A percentile compares a stretch with the other conserved stretches of the same genome.
Evolutionary conservation across 2,113 vertebrate species (phyloP).

Genomic region (Scytalopus superciliaris): DNA sequence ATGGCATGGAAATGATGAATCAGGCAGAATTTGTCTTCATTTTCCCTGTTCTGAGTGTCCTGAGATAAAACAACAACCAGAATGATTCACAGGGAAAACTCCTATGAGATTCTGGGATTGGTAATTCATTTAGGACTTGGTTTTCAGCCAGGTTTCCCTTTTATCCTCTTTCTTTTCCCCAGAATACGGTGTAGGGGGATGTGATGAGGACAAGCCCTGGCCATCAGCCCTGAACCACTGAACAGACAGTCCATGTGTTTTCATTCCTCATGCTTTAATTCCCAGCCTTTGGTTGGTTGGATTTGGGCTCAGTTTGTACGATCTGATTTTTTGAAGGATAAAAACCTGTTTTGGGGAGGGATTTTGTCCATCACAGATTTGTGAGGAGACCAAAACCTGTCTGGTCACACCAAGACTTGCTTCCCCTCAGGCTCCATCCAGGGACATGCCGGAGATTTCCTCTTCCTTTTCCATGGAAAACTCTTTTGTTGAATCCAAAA

Average conservation of each 20-base stretch:
- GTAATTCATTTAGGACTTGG: rapidly evolving
- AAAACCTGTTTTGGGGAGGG: background rate
- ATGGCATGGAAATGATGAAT: rapidly evolving
- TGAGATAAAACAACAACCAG: background rate
- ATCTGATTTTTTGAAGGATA: background rate
- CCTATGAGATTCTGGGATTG: background rate
- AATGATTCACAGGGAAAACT: background rate
- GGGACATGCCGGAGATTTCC: background rate
- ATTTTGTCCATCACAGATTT: background rate
- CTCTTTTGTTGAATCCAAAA: background rate
- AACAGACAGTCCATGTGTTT: background rate
- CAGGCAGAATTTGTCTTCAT: background rate
- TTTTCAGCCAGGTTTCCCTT: background rate
- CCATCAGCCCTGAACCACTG: background rate
- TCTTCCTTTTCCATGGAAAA: background rate
- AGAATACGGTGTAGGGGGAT: background rate
- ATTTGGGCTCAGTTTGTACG: rapidly evolving
- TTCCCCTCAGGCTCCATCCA: background rate
- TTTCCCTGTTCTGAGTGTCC: background rate
- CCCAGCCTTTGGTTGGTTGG: background rate
- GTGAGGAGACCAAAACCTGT: background rate
- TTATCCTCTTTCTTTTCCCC: rapidly evolving
- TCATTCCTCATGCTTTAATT: background rate
- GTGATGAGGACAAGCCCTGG: background rate
- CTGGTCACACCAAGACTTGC: background rate